Base-by-base conservation (phyloP, 2,888 invertebrate species). In the Emmelina monodactyla region DNA sequence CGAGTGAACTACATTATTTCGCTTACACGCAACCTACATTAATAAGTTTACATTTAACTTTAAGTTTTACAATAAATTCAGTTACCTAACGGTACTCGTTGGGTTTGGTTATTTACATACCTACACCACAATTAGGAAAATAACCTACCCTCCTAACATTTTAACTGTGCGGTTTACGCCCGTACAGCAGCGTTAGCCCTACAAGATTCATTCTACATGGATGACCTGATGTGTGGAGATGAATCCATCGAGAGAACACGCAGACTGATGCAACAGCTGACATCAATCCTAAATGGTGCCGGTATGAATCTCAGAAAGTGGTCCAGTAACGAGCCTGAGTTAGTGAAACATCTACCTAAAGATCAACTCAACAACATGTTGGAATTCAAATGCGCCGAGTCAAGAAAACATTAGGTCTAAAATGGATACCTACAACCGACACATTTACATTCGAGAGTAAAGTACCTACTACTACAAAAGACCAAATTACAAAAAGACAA, bases 281-380 rank as follows among this genome's bases (percentile, higher is more conserved):
- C 13, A 12, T 4, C 3, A 3, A 5, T 29, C 9, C 22, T 43
- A 22, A 4, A 32, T 11, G 32, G 35, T 4, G 40, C 43, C 11
- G 43, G 40, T 3, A 39, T 40, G 34, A 43, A 39, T 22, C 25
- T 43, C 2, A 28, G 43, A 1, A 41, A 41, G 19, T 41, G 43
- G 38, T 37, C 38, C 3, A 40, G 38, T 22, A 42, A 42, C 13
- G 16, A 32, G 2, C 22, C 28, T 16, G 34, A 32, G 5, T 28
- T 42, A 2, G 7, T 39, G 1, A 11, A 36, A 10, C 16, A 34
- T 28, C 29, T 38, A 25, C 15, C 37, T 16, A 3, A 15, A 9
- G 33, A 38, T 3, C 28, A 37, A 3, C 12, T 37, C 3, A 14
- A 37, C 9, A 10, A 9, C 2, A 31, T 37, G 1, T 33, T 34